phyloP scores from a whole-genome alignment of 1,140 invertebrate genomes.

The Hyles euphorbiae region DNA sequence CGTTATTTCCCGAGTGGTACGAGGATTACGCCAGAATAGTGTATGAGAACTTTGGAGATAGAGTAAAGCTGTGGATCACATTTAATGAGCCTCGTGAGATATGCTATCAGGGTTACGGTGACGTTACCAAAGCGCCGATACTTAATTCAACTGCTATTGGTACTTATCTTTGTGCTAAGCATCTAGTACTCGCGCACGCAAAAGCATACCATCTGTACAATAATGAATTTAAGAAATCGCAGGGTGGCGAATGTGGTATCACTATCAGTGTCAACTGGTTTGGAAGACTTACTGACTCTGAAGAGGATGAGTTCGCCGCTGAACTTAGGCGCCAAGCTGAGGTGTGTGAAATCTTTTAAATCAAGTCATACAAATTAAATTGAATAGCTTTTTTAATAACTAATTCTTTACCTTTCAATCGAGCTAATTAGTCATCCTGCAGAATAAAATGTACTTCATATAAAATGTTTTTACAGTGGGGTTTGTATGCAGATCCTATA shows the following conservation, averaged over 20 bases:
- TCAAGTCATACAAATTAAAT: background rate
- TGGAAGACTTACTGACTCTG: conserved; percentile 61
- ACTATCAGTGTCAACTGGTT: conserved; percentile 75
- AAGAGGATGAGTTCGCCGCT: conserved; percentile 71
- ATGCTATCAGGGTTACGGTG: conserved; percentile 53
- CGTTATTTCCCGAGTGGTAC: conserved; percentile 68
- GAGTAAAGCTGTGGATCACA: conserved; percentile 69
- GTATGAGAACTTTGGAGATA: conserved; percentile 70
- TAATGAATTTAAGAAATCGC: conserved; percentile 41
- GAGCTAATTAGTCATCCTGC: background rate
- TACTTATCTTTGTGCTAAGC: conserved; percentile 74
- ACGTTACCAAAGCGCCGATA: conserved; percentile 38
- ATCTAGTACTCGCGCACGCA: conserved; percentile 76
- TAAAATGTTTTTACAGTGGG: conserved; percentile 58
- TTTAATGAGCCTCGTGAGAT: conserved; percentile 71
- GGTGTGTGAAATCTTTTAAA: conserved; percentile 17
- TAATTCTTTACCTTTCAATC: background rate
- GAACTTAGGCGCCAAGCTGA: conserved; percentile 46
- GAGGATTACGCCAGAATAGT: conserved; percentile 72
- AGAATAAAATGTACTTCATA: background rate
- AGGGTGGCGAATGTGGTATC: conserved; percentile 74
- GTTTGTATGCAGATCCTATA: conserved; percentile 77
- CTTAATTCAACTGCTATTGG: conserved; percentile 45
- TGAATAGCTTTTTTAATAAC: background rate
- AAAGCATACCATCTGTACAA: conserved; percentile 67